Base-by-base conservation (phyloP, 2,888 invertebrate genomes). In the Thymelicus sylvestris region DNA sequence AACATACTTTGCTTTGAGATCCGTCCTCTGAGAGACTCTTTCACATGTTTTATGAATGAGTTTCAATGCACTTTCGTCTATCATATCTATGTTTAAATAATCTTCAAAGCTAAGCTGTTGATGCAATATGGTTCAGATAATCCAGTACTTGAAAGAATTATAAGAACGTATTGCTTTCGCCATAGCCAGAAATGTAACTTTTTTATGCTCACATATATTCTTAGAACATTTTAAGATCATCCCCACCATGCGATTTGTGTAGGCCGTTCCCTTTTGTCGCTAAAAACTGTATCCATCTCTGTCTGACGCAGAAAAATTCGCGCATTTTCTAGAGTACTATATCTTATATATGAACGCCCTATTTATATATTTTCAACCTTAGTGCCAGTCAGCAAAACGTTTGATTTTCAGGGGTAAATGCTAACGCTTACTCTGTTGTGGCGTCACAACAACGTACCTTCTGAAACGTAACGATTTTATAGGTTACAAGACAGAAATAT, bases 1-100 rank as follows among this genome's bases (percentile, higher is more conserved):
- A 93, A 93, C 89, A 91, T 91, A 90, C 87, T 91, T 90, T 90
- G 89, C 92, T 90, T 87, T 87, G 86, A 92, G 89, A 90, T 88
- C 85, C 84, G 86, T 91, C 90, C 92, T 93, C 92, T 92, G 91
- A 92, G 90, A 91, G 83, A 77, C 83, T 86, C 85, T 85, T 82
- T 79, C 86, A 86, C 83, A 92, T 92, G 92, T 91, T 88, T 92
- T 92, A 92, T 92, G 90, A 88, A 93, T 91, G 90, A 92, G 88
- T 80, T 86, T 76, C 82, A 82, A 90, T 90, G 90, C 90, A 89
- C 84, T 88, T 87, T 84, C 79, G 75, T 78, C 47, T 62, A 31
- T 44, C 66, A 66, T 55, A 62, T 71, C 38, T 52, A 66, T 44
- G 38, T 66, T 47, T 57, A 55, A 15, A 66, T 62, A 55, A 61